These are phyloP conservation scores for Rhinopithecus roxellana DNA, from an alignment of 2,113 vertebrate species.

Conservation along the genomic window DNA sequence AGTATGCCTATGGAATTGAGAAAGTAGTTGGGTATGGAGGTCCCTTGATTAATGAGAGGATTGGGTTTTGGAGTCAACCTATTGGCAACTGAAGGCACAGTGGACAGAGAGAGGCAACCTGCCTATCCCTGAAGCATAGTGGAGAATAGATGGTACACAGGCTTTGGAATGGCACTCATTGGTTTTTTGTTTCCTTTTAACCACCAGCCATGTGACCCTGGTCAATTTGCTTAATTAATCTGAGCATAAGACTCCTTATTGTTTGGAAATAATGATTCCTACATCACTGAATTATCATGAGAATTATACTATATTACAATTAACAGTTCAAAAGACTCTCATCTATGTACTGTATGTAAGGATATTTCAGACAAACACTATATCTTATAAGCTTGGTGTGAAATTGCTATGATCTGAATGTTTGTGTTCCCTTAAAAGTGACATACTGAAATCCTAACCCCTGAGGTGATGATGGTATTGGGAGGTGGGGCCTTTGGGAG, in stretches of 20 bases:
- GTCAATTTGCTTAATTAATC: neutral
- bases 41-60: neutral
- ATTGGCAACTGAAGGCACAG: neutral
- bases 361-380: neutral
- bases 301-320: neutral
- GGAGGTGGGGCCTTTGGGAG: neutral
- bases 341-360: neutral
- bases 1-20: neutral
- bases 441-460: neutral
- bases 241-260: neutral
- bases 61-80: neutral
- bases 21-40: neutral
- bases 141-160: neutral
- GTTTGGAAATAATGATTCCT: constrained; percentile 5
- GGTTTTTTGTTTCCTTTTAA: neutral
- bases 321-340: neutral
- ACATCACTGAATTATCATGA: neutral
- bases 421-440: neutral
- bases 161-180: neutral
- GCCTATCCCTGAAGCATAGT: neutral
- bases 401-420: neutral
- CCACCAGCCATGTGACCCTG: neutral
- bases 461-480: neutral
- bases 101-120: neutral
- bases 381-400: neutral